Evolutionary conservation across 2,888 invertebrate species (phyloP).

Genomic region (Ophion slaviceki): DNA sequence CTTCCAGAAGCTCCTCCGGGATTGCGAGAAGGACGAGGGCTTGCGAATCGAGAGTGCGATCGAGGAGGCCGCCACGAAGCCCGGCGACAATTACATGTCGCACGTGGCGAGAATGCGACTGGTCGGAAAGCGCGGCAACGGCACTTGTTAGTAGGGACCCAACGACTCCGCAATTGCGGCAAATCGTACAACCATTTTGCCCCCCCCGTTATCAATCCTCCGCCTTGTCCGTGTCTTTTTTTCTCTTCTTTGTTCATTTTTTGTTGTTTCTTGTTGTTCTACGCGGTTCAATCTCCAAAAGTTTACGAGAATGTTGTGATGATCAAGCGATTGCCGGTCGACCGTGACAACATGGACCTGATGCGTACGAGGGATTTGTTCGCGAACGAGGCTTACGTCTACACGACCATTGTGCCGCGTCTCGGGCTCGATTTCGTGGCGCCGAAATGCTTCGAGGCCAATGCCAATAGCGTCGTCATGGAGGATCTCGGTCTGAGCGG

Average conservation of each 20-base stretch:
- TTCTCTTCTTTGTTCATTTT: conserved; percentile 29
- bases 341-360: conserved; percentile 58
- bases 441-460: conserved; percentile 70
- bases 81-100: conserved; percentile 76
- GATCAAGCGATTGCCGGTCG: conserved; percentile 69
- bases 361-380: conserved; percentile 69
- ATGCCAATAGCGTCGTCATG: conserved; percentile 71
- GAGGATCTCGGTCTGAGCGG: conserved; percentile 72
- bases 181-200: not conserved
- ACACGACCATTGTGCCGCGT: conserved; percentile 69
- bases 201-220: not conserved
- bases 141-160: not conserved
- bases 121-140: conserved; percentile 57
- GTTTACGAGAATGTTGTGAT: conserved; percentile 73
- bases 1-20: conserved; percentile 68
- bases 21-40: conserved; percentile 70
- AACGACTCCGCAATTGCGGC: not conserved
- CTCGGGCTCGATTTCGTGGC: conserved; percentile 65
- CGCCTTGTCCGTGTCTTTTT: conserved; percentile 1
- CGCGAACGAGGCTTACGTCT: conserved; percentile 71
- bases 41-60: conserved; percentile 67
- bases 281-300: conserved; percentile 40
- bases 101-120: conserved; percentile 71
- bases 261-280: conserved; percentile 20
- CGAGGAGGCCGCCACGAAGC: conserved; percentile 71